Base-by-base conservation (phyloP, 2,888 invertebrate species). In the Sipunculus nudus region DNA sequence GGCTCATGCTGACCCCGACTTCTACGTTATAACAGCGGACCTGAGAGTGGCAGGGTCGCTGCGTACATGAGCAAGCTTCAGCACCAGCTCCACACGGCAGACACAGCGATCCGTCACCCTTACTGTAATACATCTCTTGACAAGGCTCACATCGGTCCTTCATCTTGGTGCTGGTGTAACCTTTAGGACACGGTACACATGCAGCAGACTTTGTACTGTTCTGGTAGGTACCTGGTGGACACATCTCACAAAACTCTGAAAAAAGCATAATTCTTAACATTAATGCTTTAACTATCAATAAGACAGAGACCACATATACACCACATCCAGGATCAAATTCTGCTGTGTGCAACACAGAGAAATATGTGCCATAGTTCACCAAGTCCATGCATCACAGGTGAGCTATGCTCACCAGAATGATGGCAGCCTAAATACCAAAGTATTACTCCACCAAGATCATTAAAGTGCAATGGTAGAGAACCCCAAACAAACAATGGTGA, bases 121-220 rank as follows among this genome's bases (percentile, higher is more conserved):
- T 59, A 1, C 72, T 70, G 26, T 66, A 77, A 13, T 72, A 68
- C 21, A 67, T 67, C 1, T 56, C 47, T 2, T 67, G 65, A 64
- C 78, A 78, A 1, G 61, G 67, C n/a, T 60, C 54, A 56, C 78
- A 78, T 3, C 64, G 54, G 47, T 74, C 68, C 64, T 73, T 75
- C 57, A 63, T 68, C 10, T 57, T 67, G 32, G 66, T 65, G 57
- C 73, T 74, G 55, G 55, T 65, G 66, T 70, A 73, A 5, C 78
- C 78, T 1, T 53, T 53, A 0, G 65, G 61, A 57, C 78, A 78
- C 25, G 58, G 46, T 16, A 54, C 56, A 64, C 78, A 78, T 6
- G 57, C 43, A 16, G 61, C 47, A 43, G 71, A 71, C 2, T 70
- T 75, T 16, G 62, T 45, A 32, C 59, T 50, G 54, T 75, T 67